Percentiles rank a stretch among this genome's conserved stretches.
These are phyloP conservation scores for Labeo calbasu DNA, from an alignment of 2,797 vertebrate genomes.

Conservation along the genomic window DNA sequence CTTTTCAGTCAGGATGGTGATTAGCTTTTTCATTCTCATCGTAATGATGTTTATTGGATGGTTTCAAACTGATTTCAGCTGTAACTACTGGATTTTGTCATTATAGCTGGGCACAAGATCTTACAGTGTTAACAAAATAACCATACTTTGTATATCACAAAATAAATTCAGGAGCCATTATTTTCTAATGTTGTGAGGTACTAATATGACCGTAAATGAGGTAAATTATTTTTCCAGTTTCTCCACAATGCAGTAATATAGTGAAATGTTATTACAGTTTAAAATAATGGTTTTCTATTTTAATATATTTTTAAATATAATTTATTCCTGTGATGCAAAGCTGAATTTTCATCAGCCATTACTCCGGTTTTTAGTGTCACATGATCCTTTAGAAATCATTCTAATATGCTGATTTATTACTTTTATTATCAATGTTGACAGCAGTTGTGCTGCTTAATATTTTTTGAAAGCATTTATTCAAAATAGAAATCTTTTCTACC, in stretches of 20 bases:
- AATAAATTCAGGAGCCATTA: not conserved
- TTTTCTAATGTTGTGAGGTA: not conserved
- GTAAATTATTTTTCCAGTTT: not conserved
- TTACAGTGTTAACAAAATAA: not conserved
- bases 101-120: not conserved
- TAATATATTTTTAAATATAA: too few species aligned
- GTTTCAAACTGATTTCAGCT: not conserved
- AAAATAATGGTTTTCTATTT: too few species aligned
- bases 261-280: too few species aligned
- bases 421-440: too few species aligned
- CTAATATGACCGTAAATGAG: not conserved
- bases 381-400: too few species aligned
- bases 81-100: not conserved
- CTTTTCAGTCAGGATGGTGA: not conserved
- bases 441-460: too few species aligned
- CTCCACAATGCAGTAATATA: not conserved
- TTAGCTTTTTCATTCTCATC: constrained; percentile 40
- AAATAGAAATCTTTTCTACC: too few species aligned
- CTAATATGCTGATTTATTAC: too few species aligned
- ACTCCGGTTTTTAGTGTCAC: too few species aligned
- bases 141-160: not conserved
- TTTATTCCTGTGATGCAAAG: too few species aligned
- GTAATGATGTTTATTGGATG: not conserved
- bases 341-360: too few species aligned
- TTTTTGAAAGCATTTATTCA: too few species aligned